Percentiles rank a stretch among this genome's conserved stretches.
These are phyloP conservation scores for Origma solitaria DNA, from an alignment of 2,113 vertebrate genomes.

Conservation along the genomic window DNA sequence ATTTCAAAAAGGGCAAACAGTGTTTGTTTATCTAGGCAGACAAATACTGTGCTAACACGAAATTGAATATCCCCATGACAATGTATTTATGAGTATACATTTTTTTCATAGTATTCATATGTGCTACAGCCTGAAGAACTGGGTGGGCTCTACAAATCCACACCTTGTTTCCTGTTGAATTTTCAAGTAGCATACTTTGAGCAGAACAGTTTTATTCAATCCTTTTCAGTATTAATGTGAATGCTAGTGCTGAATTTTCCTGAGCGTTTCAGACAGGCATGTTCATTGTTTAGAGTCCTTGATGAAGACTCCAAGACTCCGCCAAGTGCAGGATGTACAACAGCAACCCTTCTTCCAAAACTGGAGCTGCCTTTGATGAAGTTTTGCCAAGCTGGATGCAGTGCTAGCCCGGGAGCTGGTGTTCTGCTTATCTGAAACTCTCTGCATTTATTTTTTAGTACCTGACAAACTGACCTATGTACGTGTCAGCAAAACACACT, in stretches of 20 bases:
- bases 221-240: background rate
- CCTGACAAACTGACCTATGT: background rate
- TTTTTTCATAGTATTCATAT: background rate
- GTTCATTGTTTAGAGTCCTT: background rate
- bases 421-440: background rate
- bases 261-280: background rate
- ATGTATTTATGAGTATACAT: background rate
- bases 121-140: background rate
- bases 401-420: background rate
- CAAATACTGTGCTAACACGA: background rate
- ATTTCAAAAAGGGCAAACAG: background rate
- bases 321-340: background rate
- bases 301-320: background rate
- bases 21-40: background rate
- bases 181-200: background rate
- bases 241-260: background rate
- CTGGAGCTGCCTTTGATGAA: background rate
- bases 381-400: accelerated
- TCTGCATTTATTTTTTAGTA: background rate
- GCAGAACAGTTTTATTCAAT: background rate
- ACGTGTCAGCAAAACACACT: background rate
- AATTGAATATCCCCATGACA: background rate
- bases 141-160: background rate
- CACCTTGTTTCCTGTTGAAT: background rate
- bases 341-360: background rate